Evolutionary conservation across 35 echinoderm and acorn worm species (phyloP), one percentile per base, ranked within the genome.

Genomic region (Diadema setosum): DNA sequence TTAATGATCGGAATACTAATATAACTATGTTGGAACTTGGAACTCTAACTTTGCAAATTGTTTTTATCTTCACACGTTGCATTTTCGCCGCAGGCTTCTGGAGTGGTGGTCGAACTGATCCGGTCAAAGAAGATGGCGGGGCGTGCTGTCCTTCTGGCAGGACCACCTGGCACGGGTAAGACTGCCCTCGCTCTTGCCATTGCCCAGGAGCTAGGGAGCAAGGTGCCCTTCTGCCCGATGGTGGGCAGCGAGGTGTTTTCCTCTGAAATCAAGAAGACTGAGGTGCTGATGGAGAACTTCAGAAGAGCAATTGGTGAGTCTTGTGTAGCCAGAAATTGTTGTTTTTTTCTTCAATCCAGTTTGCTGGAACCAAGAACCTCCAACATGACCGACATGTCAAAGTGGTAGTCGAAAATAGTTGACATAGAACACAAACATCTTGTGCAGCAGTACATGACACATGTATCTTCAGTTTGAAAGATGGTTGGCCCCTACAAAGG

Each of bases 191-290:
- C 96, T 7, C 65, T 99, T 24, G 96, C 96, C 31, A 86, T 99
- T 16, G 96, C 96, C 15, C 96, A 99, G 60, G 96, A 99, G 48
- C 83, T 94, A 9, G 96, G 96, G 16, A 94, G 84, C 50, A 98
- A 98, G 70, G 96, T 98, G 6, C 96, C 96, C 5, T 98, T 98
- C 45, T 98, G 96, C 70, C 96, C 96, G 8, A 98, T 98, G 96
- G 93, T 98, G 56, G 96, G 96, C 25, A 98, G 96, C 40, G 96
- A 98, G 57, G 96, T 98, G 1, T 98, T 98, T 76, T 98, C 96
- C 16, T 85, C 96, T 36, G 96, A 98, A 88, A 98, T 98, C 16
- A 98, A 98, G 60, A 98, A 98, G 86, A 98, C 96, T 29, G 96
- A 98, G 64, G 96, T 94, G 3, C 74, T 98, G 17, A 98, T 98